Conservation (phyloP, 2,888 invertebrate genomes). For the Halocaridina rubra region DNA sequence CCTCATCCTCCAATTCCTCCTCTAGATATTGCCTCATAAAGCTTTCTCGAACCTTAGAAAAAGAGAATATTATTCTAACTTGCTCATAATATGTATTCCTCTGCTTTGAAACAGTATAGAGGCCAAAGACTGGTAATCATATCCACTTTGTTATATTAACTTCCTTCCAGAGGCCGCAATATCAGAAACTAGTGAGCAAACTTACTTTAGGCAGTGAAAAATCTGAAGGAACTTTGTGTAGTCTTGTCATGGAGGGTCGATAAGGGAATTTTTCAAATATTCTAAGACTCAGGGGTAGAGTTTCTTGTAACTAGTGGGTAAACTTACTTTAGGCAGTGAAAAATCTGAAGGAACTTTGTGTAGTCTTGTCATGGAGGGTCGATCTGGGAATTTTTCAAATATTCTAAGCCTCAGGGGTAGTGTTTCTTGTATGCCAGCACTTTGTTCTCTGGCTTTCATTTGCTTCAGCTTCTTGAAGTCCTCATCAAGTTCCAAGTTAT, state of each 20-base stretch:
- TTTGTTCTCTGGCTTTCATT: slow-evolving; percentile 95
- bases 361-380: slow-evolving; percentile 96
- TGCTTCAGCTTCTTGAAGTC: slow-evolving; percentile 99
- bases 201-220: slow-evolving; percentile 87
- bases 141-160: no score
- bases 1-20: slow-evolving; percentile 75
- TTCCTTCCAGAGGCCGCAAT: no score
- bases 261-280: slow-evolving; percentile 99
- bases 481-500: slow-evolving; percentile 98
- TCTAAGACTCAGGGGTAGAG: slow-evolving; percentile 91
- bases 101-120: not conserved
- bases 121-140: no score
- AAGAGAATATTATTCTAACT: not conserved
- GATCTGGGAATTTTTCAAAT: slow-evolving; percentile 98
- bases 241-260: slow-evolving; percentile 96
- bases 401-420: slow-evolving; percentile 93
- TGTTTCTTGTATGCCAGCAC: slow-evolving; percentile 85
- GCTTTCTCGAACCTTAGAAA: slow-evolving; percentile 86
- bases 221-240: slow-evolving; percentile 76
- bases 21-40: slow-evolving; percentile 98
- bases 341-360: slow-evolving; percentile 79
- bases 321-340: slow-evolving; percentile 82
- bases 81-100: not conserved
- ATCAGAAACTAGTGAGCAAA: no score
- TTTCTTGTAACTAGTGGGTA: slow-evolving; percentile 77